Percentiles rank a stretch among this genome's conserved stretches.
These are phyloP conservation scores for Lerema accius DNA, from an alignment of 1,140 invertebrate species.

Conservation along the genomic window DNA sequence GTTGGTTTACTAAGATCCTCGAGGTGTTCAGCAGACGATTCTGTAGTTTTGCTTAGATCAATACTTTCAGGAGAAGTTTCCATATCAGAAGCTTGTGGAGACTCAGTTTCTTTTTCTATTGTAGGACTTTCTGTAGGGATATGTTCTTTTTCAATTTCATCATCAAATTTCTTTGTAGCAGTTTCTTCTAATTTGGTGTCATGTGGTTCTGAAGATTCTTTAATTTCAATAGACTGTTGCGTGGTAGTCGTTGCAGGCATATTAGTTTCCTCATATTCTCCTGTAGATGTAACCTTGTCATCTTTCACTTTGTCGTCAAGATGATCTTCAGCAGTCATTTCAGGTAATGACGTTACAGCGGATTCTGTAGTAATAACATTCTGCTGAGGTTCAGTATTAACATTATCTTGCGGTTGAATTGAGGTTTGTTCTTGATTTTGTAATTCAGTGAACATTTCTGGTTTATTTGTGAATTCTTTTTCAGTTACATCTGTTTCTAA, in stretches of 20 bases:
- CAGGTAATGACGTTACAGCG: not conserved
- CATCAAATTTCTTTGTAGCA: conserved; percentile 11
- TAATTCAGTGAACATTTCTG: not conserved
- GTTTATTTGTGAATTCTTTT: conserved; percentile 20
- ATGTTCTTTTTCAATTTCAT: conserved; percentile 7
- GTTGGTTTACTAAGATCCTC: not conserved
- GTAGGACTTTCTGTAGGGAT: conserved; percentile 15
- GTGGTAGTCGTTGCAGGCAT: not conserved
- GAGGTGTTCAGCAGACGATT: conserved; percentile 6
- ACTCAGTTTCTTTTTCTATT: conserved; percentile 12
- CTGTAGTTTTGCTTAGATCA: conserved; percentile 7
- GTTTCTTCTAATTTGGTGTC: conserved; percentile 11
- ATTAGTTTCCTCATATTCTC: not conserved
- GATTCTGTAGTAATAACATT: conserved; percentile 2
- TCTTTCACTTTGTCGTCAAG: not conserved
- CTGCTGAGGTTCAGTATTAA: not conserved
- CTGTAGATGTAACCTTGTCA: not conserved
- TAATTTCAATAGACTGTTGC: not conserved
- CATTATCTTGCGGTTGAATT: not conserved
- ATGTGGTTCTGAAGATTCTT: conserved; percentile 2
- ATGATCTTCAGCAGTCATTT: conserved; percentile 3
- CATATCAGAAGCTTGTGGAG: not conserved
- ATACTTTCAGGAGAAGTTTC: not conserved
- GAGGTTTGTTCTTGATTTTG: not conserved
- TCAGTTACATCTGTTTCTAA: conserved; percentile 13